These are phyloP conservation scores for Rhombomys opimus DNA, from an alignment of 2,113 vertebrate genomes.

Conservation along the genomic window DNA sequence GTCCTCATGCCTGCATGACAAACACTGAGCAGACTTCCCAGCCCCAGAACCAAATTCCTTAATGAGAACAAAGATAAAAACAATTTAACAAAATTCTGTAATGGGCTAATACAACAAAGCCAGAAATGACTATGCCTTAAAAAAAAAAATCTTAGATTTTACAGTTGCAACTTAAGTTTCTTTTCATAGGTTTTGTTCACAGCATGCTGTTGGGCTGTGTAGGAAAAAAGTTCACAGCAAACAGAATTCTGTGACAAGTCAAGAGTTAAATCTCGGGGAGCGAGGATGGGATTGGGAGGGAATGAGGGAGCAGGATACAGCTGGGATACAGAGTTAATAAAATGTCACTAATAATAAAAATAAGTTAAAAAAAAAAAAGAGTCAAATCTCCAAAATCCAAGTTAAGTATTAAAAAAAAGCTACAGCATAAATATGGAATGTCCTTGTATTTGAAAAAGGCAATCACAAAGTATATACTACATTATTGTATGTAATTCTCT, in stretches of 20 bases:
- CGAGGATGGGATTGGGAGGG: too few species aligned
- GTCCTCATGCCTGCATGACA: not conserved
- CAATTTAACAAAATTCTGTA: constrained; percentile 24
- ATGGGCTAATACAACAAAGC: constrained; percentile 3
- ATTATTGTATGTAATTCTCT: not conserved
- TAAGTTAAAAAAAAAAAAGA: not conserved
- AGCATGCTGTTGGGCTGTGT: not conserved
- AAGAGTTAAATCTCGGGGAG: not conserved
- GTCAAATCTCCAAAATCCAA: not conserved
- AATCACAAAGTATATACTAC: constrained; percentile 14
- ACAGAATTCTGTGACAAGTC: not conserved
- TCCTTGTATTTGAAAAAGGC: constrained; percentile 34
- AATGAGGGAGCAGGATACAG: too few species aligned
- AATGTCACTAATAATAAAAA: too few species aligned
- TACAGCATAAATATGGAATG: not conserved
- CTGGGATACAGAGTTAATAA: too few species aligned
- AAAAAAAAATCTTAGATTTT: constrained; percentile 17
- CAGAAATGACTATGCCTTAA: not conserved
- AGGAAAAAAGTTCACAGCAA: not conserved
- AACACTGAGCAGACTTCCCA: not conserved
- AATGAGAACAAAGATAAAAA: not conserved
- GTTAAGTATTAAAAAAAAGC: constrained; percentile 8
- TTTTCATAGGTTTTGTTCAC: not conserved
- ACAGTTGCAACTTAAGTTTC: not conserved
- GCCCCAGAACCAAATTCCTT: not conserved